Conservation (phyloP, 1,140 invertebrate species). For the Euschistus heros region DNA sequence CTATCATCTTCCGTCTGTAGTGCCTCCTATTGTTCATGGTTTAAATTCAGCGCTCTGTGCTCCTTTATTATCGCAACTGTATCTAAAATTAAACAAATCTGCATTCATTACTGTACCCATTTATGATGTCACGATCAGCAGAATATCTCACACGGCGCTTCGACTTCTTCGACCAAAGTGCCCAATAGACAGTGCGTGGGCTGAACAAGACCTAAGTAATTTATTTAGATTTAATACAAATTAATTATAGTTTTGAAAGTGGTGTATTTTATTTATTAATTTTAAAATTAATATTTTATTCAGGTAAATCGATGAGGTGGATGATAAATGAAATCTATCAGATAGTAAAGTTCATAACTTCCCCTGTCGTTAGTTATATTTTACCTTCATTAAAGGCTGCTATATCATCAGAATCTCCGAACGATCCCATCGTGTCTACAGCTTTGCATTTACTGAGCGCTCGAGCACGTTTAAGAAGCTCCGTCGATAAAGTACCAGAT, state of each 20-base stretch:
- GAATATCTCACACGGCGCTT: constrained; percentile 55
- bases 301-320: constrained; percentile 36
- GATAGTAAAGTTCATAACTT: constrained; percentile 19
- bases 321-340: constrained; percentile 34
- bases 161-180: constrained; percentile 65
- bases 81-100: constrained; percentile 41
- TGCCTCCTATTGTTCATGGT: constrained; percentile 49
- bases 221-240: background rate
- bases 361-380: constrained; percentile 25
- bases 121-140: constrained; percentile 3
- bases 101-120: constrained; percentile 21
- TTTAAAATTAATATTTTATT: constrained; percentile 5
- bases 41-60: constrained; percentile 60
- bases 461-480: constrained; percentile 19
- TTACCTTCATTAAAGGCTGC: constrained; percentile 20
- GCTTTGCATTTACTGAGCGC: constrained; percentile 23
- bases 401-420: constrained; percentile 21
- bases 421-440: constrained; percentile 20
- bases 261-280: background rate
- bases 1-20: constrained; percentile 39
- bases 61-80: constrained; percentile 49
- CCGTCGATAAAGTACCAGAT: constrained; percentile 37
- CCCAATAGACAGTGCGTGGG: constrained; percentile 65
- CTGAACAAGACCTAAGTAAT: constrained; percentile 50
- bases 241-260: too few relatives aligned